Evolutionary conservation across 2,113 vertebrate species (phyloP), one percentile per base, ranked within the genome.

Genomic region (Cyanocitta stelleri): DNA sequence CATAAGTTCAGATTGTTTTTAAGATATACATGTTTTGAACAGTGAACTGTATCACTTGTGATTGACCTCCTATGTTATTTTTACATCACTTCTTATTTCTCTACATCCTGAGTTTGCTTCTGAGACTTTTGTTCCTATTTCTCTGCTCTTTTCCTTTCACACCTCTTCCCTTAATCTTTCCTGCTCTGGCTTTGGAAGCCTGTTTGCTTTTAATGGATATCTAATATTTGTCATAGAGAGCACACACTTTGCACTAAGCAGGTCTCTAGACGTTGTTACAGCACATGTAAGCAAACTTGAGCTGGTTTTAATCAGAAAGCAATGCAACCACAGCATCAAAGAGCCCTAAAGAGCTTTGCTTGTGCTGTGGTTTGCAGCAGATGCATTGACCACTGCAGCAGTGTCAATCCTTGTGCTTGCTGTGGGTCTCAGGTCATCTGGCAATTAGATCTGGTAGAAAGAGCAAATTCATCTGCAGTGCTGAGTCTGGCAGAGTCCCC

Each of bases 81-180:
- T 97, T 94, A 71, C 63, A 93, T 93, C 44, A 51, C 58, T 93
- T 79, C 78, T 96, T 93, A 87, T 93, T 94, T 93, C 87, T 94
- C 83, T 77, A 55, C 44, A 51, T 89, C 66, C 44, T 41, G 58
- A 78, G 26, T 83, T 85, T 58, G 86, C 69, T 89, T 96, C 84
- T 85, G 93, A 93, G 89, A 54, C 44, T 76, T 95, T 72, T 1
- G 4, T 93, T 91, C 37, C 46, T 74, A 51, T 75, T 94, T 10
- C 15, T 87, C 39, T 83, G 32, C 63, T 74, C 85, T 83, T 83
- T 96, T 91, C 74, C 41, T 93, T 91, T 93, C 41, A 63, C 93
- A 78, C 73, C 15, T 90, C 86, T 84, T 87, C 29, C 41, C 56
- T 83, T 91, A 85, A 85, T 90, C 85, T 88, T 93, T 95, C 69